Evolutionary conservation across 2,888 invertebrate genomes (phyloP).

Genomic region (Parnassius smintheus): DNA sequence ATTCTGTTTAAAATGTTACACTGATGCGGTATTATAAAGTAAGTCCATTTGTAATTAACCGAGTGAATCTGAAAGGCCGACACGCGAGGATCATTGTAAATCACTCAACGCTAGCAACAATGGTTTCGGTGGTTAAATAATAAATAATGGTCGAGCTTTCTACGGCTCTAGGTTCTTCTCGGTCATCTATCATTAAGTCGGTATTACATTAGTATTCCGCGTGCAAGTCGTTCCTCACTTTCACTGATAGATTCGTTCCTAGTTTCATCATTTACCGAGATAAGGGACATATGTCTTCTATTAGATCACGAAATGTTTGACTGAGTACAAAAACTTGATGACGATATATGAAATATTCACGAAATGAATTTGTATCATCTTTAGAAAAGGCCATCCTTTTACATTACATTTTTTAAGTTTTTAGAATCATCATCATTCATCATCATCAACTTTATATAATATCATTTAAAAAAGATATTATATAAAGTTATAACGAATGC

Average conservation of each 20-base stretch:
- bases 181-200: slow-evolving; percentile 65
- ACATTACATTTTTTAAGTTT: too few relatives aligned
- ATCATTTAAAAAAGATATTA: too few relatives aligned
- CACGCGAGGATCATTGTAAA: slow-evolving; percentile 53
- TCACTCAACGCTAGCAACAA: slow-evolving; percentile 59
- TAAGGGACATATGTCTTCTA: slow-evolving; percentile 6
- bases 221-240: slow-evolving; percentile 68
- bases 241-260: slow-evolving; percentile 67
- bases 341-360: too few relatives aligned
- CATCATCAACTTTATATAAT: too few relatives aligned
- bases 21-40: slow-evolving; percentile 24
- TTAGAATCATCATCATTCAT: too few relatives aligned
- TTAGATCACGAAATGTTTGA: slow-evolving; percentile 10
- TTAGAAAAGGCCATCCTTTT: too few relatives aligned
- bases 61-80: slow-evolving; percentile 31
- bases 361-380: too few relatives aligned
- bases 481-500: too few relatives aligned
- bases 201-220: slow-evolving; percentile 57
- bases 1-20: slow-evolving; percentile 23
- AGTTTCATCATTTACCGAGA: slow-evolving; percentile 67
- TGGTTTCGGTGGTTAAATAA: slow-evolving; percentile 62
- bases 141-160: slow-evolving; percentile 64
- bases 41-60: slow-evolving; percentile 38
- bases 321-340: too few relatives aligned
- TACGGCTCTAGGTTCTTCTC: slow-evolving; percentile 45